These are phyloP conservation scores for Crenichthys baileyi DNA, from an alignment of 2,797 vertebrate genomes.

Conservation along the genomic window DNA sequence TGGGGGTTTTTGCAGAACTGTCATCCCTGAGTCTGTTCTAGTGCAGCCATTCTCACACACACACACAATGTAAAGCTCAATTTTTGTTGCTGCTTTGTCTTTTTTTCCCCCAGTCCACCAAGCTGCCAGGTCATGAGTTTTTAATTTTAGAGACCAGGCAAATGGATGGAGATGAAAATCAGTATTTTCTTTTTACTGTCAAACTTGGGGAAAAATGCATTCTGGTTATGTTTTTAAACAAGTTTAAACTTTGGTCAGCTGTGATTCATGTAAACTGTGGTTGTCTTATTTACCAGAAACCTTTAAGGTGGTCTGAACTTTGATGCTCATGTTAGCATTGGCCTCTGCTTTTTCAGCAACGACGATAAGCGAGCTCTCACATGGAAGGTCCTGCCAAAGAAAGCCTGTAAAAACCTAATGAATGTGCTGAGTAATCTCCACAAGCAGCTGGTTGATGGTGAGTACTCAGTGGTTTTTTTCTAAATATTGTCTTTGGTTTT, in stretches of 20 bases:
- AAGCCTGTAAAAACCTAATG: slow-evolving; percentile 97
- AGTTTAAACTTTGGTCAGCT: slow-evolving; percentile 24
- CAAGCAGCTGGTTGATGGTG: slow-evolving; percentile 92
- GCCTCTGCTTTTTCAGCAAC: slow-evolving; percentile 79
- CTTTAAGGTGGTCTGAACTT: slow-evolving; percentile 42
- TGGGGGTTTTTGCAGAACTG: background rate
- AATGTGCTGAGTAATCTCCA: slow-evolving; percentile 91
- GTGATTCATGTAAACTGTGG: slow-evolving; percentile 32
- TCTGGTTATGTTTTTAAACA: too few relatives aligned
- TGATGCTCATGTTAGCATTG: slow-evolving; percentile 14
- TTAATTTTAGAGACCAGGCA: slow-evolving; percentile 36
- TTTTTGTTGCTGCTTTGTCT: slow-evolving; percentile 14
- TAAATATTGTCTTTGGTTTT: background rate
- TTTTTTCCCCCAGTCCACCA: slow-evolving; percentile 13
- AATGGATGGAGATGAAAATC: slow-evolving; percentile 9
- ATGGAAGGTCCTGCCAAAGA: slow-evolving; percentile 98
- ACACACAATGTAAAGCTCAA: slow-evolving; percentile 1
- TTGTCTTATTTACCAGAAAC: slow-evolving; percentile 25
- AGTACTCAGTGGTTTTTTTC: slow-evolving; percentile 65
- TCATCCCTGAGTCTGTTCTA: background rate
- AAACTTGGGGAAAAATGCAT: slow-evolving; percentile 20
- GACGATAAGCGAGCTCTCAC: slow-evolving; percentile 92
- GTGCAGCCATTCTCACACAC: background rate
- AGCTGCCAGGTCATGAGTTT: slow-evolving; percentile 37
- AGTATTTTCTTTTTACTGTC: slow-evolving; percentile 47